Base-by-base conservation (phyloP, 2,797 vertebrate species). In the Acipenser ruthenus region DNA sequence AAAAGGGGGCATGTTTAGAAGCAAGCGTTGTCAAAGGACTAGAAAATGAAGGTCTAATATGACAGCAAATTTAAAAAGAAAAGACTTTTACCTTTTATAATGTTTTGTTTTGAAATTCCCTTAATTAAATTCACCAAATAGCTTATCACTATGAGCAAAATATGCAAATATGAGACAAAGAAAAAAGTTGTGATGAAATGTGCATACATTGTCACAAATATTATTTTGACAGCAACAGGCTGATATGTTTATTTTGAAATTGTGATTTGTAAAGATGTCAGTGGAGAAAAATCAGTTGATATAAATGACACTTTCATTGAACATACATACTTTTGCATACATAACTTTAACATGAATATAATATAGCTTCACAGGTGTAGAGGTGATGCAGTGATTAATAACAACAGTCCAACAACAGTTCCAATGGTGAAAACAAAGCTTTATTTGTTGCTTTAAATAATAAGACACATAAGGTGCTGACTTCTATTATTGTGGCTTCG, bases 121-220 rank as follows among this genome's bases (percentile, higher is more conserved):
- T 50, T 64, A 60, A 71, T 67, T 71, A 67, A 71, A 71, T 67
- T 71, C 62, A 59, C 49, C 67, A 63, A 71, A 68, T 62, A 65
- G 69, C 69, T 71, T 71, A 71, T 68, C 69, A 62, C 64, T 49
- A 71, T 64, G 58, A 68, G 64, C 69, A 18, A 18, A 18, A 18
- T 18, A 18, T 18, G 18, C 18, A 18, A 18, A 18, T 18, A 18
- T 18, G 18, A 18, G 18, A 18, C 18, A 18, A 37, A 67, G 58
- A 70, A 50, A 55, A 56, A 62, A 69, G 50, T 67, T 50, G 55
- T 64, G 61, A 70, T 60, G 62, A 65, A 64, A 70, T 49, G 61
- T 62, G 18, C 63, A 62, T 51, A 55, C 65, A 59, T 63, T 66
- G 61, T 66, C 51, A 50, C 18, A 70, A 70, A 63, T 70, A 53